phyloP scores from a whole-genome alignment of 2,888 invertebrate genomes.

The Rhogogaster chlorosoma region DNA sequence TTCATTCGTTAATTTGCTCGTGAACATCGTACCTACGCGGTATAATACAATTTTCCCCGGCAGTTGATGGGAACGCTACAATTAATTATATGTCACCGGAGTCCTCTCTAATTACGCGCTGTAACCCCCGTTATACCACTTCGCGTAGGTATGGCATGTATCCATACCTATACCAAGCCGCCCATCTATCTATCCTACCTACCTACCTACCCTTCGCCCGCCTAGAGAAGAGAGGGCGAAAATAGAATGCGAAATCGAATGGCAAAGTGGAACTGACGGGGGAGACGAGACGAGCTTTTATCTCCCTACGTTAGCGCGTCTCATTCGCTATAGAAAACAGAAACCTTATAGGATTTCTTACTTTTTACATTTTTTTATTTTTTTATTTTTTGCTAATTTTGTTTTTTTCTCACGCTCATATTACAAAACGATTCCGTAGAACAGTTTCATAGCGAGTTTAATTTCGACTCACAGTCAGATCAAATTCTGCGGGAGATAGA shows the following conservation, averaged over 20 bases:
- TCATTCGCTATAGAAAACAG: background rate
- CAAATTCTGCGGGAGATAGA: too few species aligned
- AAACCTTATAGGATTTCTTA: background rate
- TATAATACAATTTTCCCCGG: conserved; percentile 26
- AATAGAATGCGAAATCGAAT: conserved; percentile 27
- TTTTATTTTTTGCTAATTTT: background rate
- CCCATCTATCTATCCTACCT: background rate
- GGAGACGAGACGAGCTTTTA: background rate
- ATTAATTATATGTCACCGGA: conserved; percentile 41
- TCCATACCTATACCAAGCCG: background rate
- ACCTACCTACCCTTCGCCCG: background rate
- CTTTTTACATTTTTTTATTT: background rate
- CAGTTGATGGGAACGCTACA: conserved; percentile 39
- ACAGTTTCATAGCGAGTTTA: too few species aligned
- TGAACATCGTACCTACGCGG: background rate
- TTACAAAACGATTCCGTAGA: too few species aligned
- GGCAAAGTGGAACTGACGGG: background rate
- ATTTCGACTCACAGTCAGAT: too few species aligned
- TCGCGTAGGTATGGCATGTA: too few species aligned
- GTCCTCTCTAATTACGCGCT: conserved; percentile 42
- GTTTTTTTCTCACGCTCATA: background rate
- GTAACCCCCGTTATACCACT: conserved; percentile 4
- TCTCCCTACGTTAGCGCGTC: background rate
- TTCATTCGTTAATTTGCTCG: background rate
- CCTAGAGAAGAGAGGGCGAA: background rate